Evolutionary conservation across 2,797 vertebrate genomes (phyloP).

Genomic region (Harpagifer antarcticus): DNA sequence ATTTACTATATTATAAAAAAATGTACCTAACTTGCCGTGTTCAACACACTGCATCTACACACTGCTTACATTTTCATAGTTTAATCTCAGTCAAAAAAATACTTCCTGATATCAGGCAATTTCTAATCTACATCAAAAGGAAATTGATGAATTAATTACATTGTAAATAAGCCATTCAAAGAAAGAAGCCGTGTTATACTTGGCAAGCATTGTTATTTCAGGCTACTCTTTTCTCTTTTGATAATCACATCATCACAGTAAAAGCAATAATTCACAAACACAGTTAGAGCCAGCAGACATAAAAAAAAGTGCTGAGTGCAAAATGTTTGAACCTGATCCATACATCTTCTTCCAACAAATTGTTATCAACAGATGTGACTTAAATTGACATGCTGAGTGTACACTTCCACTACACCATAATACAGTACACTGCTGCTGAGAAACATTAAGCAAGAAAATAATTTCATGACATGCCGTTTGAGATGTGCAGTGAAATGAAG

Average conservation of each 20-base stretch:
- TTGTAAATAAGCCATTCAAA: constrained; percentile 23
- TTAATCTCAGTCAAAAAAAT: no score
- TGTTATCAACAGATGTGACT: constrained; percentile 57
- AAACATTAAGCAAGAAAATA: constrained; percentile 1
- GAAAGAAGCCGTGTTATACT: not conserved
- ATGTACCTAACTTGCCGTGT: not conserved
- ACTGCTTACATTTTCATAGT: not conserved
- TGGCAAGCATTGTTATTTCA: constrained; percentile 39
- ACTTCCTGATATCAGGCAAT: no score
- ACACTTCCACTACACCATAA: constrained; percentile 24
- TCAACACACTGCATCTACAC: not conserved
- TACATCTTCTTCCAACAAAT: constrained; percentile 46
- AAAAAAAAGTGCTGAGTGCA: constrained; percentile 57
- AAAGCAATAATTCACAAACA: constrained; percentile 60
- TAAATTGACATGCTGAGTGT: constrained; percentile 48
- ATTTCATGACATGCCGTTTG: constrained; percentile 1
- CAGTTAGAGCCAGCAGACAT: constrained; percentile 44
- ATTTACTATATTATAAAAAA: not conserved
- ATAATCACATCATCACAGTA: constrained; percentile 50
- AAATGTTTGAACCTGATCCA: constrained; percentile 56
- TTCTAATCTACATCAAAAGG: constrained; percentile 3
- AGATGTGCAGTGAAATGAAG: constrained; percentile 28
- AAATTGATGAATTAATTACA: constrained; percentile 21
- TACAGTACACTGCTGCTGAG: constrained; percentile 14
- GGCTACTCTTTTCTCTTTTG: constrained; percentile 45